Conservation (phyloP, 2,797 vertebrate genomes). For the Prionace glauca region DNA sequence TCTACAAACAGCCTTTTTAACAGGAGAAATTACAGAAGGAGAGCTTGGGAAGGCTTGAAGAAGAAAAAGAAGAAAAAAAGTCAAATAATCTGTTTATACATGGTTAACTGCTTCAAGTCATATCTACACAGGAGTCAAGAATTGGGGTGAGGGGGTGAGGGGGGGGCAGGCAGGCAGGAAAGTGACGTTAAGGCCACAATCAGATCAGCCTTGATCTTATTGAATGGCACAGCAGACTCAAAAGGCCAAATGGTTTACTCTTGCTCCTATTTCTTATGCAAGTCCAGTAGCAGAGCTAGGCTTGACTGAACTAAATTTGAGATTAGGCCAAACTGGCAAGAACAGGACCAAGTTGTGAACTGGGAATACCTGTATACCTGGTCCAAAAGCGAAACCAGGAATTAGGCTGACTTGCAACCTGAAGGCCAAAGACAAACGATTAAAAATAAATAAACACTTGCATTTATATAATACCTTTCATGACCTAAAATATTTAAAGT, state of each 20-base stretch:
- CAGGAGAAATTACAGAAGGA: background rate
- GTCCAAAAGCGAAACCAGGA: background rate
- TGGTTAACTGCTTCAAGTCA: too few relatives aligned
- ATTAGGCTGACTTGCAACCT: background rate
- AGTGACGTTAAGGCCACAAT: background rate
- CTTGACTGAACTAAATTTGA: background rate
- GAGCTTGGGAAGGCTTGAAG: background rate
- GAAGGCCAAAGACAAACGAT: background rate
- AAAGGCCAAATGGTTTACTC: background rate
- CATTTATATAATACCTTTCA: background rate
- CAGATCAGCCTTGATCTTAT: background rate
- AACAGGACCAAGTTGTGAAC: background rate
- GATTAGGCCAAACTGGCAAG: background rate
- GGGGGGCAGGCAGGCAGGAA: background rate
- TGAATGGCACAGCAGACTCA: background rate
- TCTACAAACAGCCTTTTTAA: background rate
- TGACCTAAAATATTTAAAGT: background rate
- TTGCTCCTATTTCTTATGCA: background rate
- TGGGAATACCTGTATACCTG: background rate
- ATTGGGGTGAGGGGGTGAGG: background rate
- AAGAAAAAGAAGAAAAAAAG: background rate
- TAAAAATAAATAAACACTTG: background rate
- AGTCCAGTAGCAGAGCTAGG: background rate
- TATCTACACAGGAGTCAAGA: too few relatives aligned
- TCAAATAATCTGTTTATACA: background rate